Conservation (phyloP, 1,140 invertebrate genomes). For the Heliothis virescens region DNA sequence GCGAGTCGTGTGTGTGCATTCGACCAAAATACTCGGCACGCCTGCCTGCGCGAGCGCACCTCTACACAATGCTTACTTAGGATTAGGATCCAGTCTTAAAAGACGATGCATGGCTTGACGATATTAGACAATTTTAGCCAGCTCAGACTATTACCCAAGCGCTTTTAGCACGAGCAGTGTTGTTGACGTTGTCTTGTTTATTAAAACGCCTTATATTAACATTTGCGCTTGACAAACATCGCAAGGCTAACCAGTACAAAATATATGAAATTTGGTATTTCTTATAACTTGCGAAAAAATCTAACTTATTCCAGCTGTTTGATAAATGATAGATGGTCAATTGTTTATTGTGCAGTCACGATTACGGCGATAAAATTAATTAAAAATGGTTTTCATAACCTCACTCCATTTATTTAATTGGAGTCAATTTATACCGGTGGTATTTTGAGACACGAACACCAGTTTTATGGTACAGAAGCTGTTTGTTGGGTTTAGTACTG, state of each 20-base stretch:
- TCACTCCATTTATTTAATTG: conserved; percentile 16
- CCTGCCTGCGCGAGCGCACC: conserved; percentile 28
- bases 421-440: conserved; percentile 3
- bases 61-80: conserved; percentile 54
- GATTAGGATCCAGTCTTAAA: conserved; percentile 46
- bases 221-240: conserved; percentile 68
- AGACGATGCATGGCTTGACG: conserved; percentile 2
- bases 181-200: conserved; percentile 46
- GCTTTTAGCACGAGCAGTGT: conserved; percentile 57
- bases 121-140: conserved; percentile 20
- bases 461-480: conserved; percentile 62
- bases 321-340: background rate
- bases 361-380: conserved; percentile 27
- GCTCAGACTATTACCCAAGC: conserved; percentile 52
- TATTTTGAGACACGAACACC: conserved; percentile 8
- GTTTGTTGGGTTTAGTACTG: conserved; percentile 64
- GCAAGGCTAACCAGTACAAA: conserved; percentile 60
- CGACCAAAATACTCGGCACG: conserved; percentile 51
- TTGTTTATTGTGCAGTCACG: background rate
- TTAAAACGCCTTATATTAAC: conserved; percentile 57
- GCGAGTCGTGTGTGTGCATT: conserved; percentile 54
- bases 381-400: conserved; percentile 22
- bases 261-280: conserved; percentile 53
- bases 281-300: conserved; percentile 25
- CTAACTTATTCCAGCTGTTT: background rate